phyloP scores from a whole-genome alignment of 2,113 vertebrate species.

The Chamaea fasciata region DNA sequence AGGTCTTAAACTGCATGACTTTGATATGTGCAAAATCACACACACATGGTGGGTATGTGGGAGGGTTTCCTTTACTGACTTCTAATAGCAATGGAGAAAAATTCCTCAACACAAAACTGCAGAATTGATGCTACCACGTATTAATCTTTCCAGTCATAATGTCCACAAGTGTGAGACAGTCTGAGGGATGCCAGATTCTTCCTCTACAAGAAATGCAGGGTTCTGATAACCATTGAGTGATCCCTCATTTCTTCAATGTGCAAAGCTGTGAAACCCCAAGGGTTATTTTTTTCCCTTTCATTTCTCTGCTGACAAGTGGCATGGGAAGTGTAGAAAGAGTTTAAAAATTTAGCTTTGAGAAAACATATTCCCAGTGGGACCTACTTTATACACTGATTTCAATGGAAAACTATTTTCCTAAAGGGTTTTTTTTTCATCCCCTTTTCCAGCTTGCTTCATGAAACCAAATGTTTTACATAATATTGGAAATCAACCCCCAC shows the following conservation, averaged over 20 bases:
- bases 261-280: conserved; percentile 62
- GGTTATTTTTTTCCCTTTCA: conserved; percentile 63
- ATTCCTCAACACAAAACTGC: not conserved
- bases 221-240: conserved; percentile 59
- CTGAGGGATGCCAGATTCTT: conserved; percentile 21
- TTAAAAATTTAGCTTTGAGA: conserved; percentile 55
- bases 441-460: conserved; percentile 43
- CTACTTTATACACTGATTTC: conserved; percentile 33
- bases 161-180: conserved; percentile 19
- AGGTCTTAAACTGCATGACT: not conserved
- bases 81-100: not conserved
- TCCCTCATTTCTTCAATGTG: conserved; percentile 61
- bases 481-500: conserved; percentile 40
- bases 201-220: conserved; percentile 19
- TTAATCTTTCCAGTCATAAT: not conserved
- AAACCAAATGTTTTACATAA: conserved; percentile 64
- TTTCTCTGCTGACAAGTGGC: conserved; percentile 62
- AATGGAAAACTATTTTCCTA: conserved; percentile 28
- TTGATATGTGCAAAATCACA: not conserved
- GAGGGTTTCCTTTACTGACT: not conserved
- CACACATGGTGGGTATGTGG: not conserved
- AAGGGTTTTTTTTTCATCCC: conserved; percentile 19
- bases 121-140: not conserved
- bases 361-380: conserved; percentile 37
- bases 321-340: conserved; percentile 54